phyloP scores from a whole-genome alignment of 2,113 vertebrate genomes.

The Bubo scandiacus region DNA sequence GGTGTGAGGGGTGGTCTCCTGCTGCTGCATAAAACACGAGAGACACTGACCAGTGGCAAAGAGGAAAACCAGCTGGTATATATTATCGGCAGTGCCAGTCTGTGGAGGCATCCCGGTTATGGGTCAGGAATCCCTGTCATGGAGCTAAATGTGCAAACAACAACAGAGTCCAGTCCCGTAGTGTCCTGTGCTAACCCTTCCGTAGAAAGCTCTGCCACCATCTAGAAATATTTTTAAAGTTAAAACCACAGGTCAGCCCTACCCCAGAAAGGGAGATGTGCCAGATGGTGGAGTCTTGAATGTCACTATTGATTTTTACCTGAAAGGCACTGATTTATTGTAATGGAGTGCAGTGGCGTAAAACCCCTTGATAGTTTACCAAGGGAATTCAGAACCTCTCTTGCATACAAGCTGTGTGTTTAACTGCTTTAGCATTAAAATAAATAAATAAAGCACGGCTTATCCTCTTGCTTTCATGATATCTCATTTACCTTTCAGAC shows the following conservation, averaged over 20 bases:
- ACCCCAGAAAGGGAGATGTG: background rate
- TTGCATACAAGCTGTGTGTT: background rate
- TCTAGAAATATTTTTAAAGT: background rate
- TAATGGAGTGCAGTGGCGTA: background rate
- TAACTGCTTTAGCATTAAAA: background rate
- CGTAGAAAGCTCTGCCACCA: background rate
- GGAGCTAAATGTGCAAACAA: background rate
- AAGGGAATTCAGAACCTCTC: background rate
- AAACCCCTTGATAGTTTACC: background rate
- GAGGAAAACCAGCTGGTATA: background rate
- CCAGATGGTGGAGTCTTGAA: background rate
- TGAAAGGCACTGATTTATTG: background rate
- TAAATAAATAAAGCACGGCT: background rate
- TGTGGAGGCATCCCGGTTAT: background rate
- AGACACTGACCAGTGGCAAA: background rate
- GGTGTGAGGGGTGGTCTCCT: background rate
- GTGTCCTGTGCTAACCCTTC: background rate
- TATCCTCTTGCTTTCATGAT: background rate
- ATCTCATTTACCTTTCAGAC: background rate
- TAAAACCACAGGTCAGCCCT: background rate
- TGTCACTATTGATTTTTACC: background rate
- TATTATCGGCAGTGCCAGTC: background rate
- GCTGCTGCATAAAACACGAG: background rate
- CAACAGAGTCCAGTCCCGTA: accelerated
- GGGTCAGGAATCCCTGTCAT: background rate